Evolutionary conservation across 2,888 invertebrate species (phyloP), one percentile per base, ranked within the genome.

Genomic region (Heliconius aoede): DNA sequence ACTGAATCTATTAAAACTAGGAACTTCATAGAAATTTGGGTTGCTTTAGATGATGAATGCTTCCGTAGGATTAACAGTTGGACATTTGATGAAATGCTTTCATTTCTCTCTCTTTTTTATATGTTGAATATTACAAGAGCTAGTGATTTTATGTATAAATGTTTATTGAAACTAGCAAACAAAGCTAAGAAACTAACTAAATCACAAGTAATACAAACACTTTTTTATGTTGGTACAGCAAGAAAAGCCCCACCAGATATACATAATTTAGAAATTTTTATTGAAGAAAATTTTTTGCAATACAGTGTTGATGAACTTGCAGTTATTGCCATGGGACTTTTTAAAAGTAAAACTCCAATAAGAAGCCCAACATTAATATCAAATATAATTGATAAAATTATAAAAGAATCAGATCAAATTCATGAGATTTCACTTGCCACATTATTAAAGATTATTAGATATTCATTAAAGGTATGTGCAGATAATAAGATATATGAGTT

Each of bases 261-360:
- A 91, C 96, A 96, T 81, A 96, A 96, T 82, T 92, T 96, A 73
- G 97, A 97, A 90, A 86, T 95, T 69, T 91, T 93, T 62, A 83
- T 97, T 74, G 88, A 93, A 46, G 85, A 93, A 5, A 88, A 90
- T 74, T 91, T 96, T n/a, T 84, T 95, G 11, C 85, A 95, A 32
- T 95, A 97, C 85, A 94, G 91, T 30, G 82, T 96, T 9, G 95
- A 96, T 81, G 97, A 98, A 85, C 87, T 97, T 77, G 96, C 96
- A 18, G 95, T 97, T 21, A 95, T 97, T 82, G 95, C 96, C 7
- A 96, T 97, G 95, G 97, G 96, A 0, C 97, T 97, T 87, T 98
- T 98, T 84, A 97, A 97, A 91, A 96, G 96, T 24, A 95, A 96
- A 89, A 96, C 96, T 1, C 95, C 93, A 24, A 93, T 97, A 71